Evolutionary conservation across 1,140 invertebrate species (phyloP).

Genomic region (Bicyclus anynana): DNA sequence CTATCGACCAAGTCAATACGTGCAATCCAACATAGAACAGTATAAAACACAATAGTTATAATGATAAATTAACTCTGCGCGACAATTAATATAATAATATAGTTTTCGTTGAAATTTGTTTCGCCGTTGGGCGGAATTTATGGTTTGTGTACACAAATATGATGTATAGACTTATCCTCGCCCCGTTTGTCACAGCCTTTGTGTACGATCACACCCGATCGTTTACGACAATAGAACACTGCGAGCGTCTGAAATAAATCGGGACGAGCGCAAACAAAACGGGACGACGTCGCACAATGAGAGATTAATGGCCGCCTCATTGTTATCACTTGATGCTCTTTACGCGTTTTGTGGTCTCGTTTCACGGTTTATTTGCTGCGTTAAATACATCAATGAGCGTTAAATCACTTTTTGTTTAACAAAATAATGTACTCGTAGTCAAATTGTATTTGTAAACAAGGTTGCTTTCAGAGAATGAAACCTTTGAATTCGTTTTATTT

Average conservation of each 20-base stretch:
- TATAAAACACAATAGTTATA: constrained; percentile 10
- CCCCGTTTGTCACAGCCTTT: constrained; percentile 57
- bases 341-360: constrained; percentile 67
- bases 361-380: constrained; percentile 66
- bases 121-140: constrained; percentile 47
- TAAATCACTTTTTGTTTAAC: constrained; percentile 54
- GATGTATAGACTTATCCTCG: constrained; percentile 63
- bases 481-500: too few relatives aligned
- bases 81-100: constrained; percentile 30
- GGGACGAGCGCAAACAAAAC: constrained; percentile 65
- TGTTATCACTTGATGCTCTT: constrained; percentile 69
- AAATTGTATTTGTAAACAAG: too few relatives aligned
- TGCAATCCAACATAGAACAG: neutral
- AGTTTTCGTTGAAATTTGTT: constrained; percentile 32
- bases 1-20: neutral
- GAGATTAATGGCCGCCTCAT: constrained; percentile 71
- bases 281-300: constrained; percentile 60
- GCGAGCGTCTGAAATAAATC: constrained; percentile 49
- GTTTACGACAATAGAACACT: constrained; percentile 58
- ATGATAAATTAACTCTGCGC: constrained; percentile 18
- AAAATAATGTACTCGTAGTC: too few relatives aligned
- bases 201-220: constrained; percentile 67
- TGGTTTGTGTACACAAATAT: constrained; percentile 63
- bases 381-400: constrained; percentile 61
- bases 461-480: too few relatives aligned